phyloP scores from a whole-genome alignment of 2,113 vertebrate genomes.

The Chamaea fasciata region DNA sequence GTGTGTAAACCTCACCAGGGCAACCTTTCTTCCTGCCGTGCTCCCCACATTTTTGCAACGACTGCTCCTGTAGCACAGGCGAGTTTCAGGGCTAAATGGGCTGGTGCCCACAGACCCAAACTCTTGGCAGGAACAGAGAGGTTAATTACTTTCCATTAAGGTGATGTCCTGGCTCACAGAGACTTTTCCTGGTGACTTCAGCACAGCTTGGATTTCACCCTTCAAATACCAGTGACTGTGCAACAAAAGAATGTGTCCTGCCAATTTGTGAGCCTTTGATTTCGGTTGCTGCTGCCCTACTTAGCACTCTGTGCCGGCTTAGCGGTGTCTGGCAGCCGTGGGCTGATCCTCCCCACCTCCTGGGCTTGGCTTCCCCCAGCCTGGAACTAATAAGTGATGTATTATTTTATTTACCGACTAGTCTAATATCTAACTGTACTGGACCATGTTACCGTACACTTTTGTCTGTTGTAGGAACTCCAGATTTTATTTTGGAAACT shows the following conservation, averaged over 20 bases:
- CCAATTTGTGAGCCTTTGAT: slow-evolving; percentile 28
- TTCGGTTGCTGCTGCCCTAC: neutral
- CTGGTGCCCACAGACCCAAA: neutral
- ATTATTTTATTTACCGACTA: slow-evolving; percentile 28
- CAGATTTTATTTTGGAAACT: slow-evolving; percentile 51
- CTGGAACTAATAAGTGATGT: neutral
- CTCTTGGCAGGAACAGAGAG: neutral
- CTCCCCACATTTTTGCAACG: neutral
- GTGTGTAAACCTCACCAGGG: neutral
- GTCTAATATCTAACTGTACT: neutral
- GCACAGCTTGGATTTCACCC: slow-evolving; percentile 10
- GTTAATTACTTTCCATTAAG: slow-evolving; percentile 57
- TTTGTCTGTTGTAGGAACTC: slow-evolving; percentile 18
- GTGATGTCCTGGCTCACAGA: slow-evolving; percentile 9
- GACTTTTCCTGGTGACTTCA: slow-evolving; percentile 23
- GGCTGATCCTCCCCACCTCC: neutral
- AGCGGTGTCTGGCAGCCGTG: neutral
- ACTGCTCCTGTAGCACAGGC: neutral
- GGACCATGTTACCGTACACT: neutral
- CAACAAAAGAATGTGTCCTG: slow-evolving; percentile 30
- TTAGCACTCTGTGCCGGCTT: neutral
- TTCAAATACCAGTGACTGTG: neutral
- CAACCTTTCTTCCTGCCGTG: neutral
- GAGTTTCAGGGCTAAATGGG: neutral
- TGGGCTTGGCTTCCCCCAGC: neutral